phyloP scores from a whole-genome alignment of 2,113 vertebrate genomes.

The Cavia porcellus region DNA sequence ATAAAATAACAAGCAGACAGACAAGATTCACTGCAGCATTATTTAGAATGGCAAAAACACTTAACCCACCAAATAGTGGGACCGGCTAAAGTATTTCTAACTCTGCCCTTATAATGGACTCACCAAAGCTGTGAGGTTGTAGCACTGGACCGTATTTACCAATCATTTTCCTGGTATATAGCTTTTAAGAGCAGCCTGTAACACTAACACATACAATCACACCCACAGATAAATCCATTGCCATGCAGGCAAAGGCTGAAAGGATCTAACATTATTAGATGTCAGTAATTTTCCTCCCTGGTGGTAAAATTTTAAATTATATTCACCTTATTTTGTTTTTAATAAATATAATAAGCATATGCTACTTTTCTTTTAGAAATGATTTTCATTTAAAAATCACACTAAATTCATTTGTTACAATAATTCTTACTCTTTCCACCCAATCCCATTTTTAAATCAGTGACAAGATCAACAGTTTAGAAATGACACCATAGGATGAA shows the following conservation, averaged over 20 bases:
- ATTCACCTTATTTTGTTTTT: not conserved
- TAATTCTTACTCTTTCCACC: not conserved
- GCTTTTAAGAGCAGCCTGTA: not conserved
- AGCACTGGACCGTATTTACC: not conserved
- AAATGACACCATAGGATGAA: constrained; percentile 85
- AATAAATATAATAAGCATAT: not conserved
- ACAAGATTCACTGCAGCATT: not conserved
- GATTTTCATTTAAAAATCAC: not conserved
- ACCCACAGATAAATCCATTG: not conserved
- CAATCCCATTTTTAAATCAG: constrained; percentile 13
- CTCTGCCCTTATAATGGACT: not conserved
- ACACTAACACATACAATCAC: not conserved
- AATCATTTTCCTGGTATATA: not conserved
- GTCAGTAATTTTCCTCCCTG: too few relatives aligned
- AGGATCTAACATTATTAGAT: not conserved
- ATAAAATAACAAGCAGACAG: not conserved
- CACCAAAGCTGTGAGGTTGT: not conserved
- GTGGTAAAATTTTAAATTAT: not conserved
- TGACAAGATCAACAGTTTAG: constrained; percentile 52
- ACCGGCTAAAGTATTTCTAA: not conserved
- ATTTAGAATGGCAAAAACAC: not conserved
- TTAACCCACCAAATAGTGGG: not conserved
- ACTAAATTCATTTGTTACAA: not conserved
- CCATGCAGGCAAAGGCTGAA: not conserved
- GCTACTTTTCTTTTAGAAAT: not conserved